Percentiles rank a stretch among this genome's conserved stretches.
phyloP scores from a whole-genome alignment of 2,113 vertebrate species.

The Rhinoderma darwinii region DNA sequence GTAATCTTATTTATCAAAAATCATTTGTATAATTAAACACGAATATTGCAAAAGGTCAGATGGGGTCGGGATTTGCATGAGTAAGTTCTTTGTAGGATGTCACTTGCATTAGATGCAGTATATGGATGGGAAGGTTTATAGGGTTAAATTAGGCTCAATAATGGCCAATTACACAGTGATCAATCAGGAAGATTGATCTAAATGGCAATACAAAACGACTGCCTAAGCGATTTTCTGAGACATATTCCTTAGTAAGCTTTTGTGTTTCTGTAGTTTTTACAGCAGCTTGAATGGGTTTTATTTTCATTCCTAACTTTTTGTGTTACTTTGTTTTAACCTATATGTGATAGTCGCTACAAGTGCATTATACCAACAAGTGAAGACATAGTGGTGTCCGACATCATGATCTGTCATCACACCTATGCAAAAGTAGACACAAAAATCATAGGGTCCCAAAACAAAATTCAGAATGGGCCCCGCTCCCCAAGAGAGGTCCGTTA shows the following conservation, averaged over 20 bases:
- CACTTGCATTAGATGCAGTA: constrained; percentile 89
- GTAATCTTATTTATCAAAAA: constrained; percentile 98
- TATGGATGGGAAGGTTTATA: constrained; percentile 90
- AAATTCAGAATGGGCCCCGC: no score
- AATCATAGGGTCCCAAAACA: neutral
- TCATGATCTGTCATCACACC: neutral
- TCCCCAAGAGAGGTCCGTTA: no score
- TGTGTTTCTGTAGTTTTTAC: constrained; percentile 61
- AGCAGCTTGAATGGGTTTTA: constrained; percentile 8
- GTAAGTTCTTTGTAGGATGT: constrained; percentile 98
- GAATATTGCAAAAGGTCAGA: constrained; percentile 91
- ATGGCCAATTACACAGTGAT: constrained; percentile 94
- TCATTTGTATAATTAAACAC: constrained; percentile 97
- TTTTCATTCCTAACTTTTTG: constrained; percentile 61
- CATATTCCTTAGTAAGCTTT: constrained; percentile 75
- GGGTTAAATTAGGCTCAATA: constrained; percentile 99
- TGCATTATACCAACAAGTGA: neutral
- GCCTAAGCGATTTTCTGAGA: constrained; percentile 69
- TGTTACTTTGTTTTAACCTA: neutral
- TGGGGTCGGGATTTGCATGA: constrained; percentile 95
- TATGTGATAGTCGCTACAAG: neutral
- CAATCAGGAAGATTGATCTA: constrained; percentile 99
- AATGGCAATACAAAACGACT: constrained; percentile 91
- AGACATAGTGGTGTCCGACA: neutral
- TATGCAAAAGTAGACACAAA: neutral